Evolutionary conservation across 2,797 vertebrate species (phyloP).

Genomic region (Rhinophrynus dorsalis): DNA sequence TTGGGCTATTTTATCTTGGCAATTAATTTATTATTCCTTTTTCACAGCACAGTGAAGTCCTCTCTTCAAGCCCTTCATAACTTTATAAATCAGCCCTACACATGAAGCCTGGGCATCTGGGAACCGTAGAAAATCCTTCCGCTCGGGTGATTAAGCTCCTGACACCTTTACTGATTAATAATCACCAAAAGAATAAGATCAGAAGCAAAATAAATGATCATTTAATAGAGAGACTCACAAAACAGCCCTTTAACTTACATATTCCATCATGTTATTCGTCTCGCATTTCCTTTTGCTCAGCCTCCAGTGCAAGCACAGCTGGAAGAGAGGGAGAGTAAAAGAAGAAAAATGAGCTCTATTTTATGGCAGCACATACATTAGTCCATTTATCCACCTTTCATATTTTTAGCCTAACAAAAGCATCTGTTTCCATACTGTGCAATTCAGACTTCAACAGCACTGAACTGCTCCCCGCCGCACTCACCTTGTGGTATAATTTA

Average conservation of each 20-base stretch:
- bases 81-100: conserved; percentile 95
- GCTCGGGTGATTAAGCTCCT: conserved; percentile 81
- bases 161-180: conserved; percentile 86
- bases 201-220: conserved; percentile 77
- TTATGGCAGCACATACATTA: conserved; percentile 81
- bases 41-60: conserved; percentile 78
- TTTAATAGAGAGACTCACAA: conserved; percentile 84
- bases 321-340: conserved; percentile 74
- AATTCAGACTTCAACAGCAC: conserved; percentile 82
- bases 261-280: conserved; percentile 99
- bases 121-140: conserved; percentile 82
- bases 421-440: conserved; percentile 99
- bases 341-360: conserved; percentile 92
- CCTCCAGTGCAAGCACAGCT: conserved; percentile 99
- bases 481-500: conserved; percentile 98
- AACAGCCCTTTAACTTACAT: conserved; percentile 90
- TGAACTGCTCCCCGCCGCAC: conserved; percentile 78
- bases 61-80: conserved; percentile 95
- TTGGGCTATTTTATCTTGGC: conserved; percentile 97
- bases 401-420: conserved; percentile 97
- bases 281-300: conserved; percentile 99
- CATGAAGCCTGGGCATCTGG: conserved; percentile 80
- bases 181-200: conserved; percentile 81
- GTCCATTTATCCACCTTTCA: conserved; percentile 80
- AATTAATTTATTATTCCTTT: conserved; percentile 93